These are phyloP conservation scores for Pagrus major DNA, from an alignment of 2,113 vertebrate species.

Conservation along the genomic window DNA sequence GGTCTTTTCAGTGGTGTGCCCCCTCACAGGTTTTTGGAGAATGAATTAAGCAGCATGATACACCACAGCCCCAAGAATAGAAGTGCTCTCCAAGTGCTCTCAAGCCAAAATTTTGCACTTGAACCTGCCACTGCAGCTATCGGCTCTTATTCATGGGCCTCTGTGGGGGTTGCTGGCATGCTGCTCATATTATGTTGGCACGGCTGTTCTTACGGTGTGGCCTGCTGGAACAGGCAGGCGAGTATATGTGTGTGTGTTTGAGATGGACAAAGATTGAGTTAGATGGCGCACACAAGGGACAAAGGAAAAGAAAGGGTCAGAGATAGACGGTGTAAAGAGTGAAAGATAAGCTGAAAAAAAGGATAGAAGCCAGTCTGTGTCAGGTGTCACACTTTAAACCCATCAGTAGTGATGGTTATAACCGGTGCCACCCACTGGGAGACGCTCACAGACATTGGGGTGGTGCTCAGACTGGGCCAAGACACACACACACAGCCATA, in stretches of 20 bases:
- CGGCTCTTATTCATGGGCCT: constrained; percentile 62
- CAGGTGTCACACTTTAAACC: constrained; percentile 32
- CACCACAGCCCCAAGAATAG: constrained; percentile 50
- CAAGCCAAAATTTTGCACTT: constrained; percentile 60
- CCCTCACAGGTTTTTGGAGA: constrained; percentile 35
- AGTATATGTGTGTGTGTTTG: constrained; percentile 15
- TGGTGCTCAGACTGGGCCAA: constrained; percentile 16
- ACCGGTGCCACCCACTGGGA: constrained; percentile 19
- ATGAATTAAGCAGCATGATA: constrained; percentile 48
- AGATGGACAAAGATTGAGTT: constrained; percentile 41
- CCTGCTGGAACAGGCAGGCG: constrained; percentile 31
- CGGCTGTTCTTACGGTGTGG: constrained; percentile 41
- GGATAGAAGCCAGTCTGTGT: not conserved
- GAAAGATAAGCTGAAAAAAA: not conserved
- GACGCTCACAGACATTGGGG: constrained; percentile 24
- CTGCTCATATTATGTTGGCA: constrained; percentile 64
- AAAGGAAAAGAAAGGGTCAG: constrained; percentile 3
- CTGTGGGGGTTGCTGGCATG: constrained; percentile 61
- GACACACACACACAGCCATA: constrained; percentile 36
- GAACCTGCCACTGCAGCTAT: constrained; percentile 58
- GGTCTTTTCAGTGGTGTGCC: constrained; percentile 13
- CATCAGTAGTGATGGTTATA: constrained; percentile 41
- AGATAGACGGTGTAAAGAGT: constrained; percentile 1
- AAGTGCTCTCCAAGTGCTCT: constrained; percentile 47
- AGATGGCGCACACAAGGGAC: constrained; percentile 16